Evolutionary conservation across 2,797 vertebrate genomes (phyloP), one percentile per base, ranked within the genome.

Genomic region (Urocyon cinereoargenteus): DNA sequence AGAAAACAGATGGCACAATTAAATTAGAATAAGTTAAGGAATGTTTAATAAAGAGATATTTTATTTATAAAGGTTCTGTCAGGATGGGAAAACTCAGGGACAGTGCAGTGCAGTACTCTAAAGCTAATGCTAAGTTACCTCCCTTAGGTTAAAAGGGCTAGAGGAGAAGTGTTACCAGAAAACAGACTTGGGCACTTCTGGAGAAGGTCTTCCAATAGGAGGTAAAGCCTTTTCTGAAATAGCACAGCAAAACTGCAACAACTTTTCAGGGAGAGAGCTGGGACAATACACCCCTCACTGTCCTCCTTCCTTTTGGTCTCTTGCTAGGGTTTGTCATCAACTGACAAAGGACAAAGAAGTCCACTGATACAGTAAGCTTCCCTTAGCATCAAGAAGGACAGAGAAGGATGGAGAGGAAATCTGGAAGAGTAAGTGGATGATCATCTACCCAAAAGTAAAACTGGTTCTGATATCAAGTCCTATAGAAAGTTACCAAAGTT

Each of bases 1-100:
- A 90, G 85, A 90, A 93, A 95, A 96, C 88, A 96, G 73, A 97
- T 93, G 90, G 84, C 57, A 7, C 62, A 75, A 77, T 86, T 62
- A 96, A 95, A 70, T 79, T 84, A 28, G 68, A 26, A 66, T n/a
- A 95, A 79, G 81, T 86, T 95, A 62, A 87, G 31, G 22, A 62
- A 19, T 64, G 68, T 75, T 72, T 96, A 90, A 90, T 64, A 64
- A 83, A 93, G 57, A 59, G 62, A 92, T 45, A 28, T 75, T 97
- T 93, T 90, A 18, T 97, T 93, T 90, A 18, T 57, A 96, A 91
- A 96, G 24, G 34, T 75, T 49, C 57, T 85, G 72, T 49, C 40
- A 75, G 72, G 36, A 55, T 72, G 45, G 16, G 61, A 90, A 83
- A 66, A 24, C 28, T 53, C 5, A n/a, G 70, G 49, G 21, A 72